Evolutionary conservation across 2,797 vertebrate genomes (phyloP), one percentile per base, ranked within the genome.

Genomic region (Macroramphosus scolopax): DNA sequence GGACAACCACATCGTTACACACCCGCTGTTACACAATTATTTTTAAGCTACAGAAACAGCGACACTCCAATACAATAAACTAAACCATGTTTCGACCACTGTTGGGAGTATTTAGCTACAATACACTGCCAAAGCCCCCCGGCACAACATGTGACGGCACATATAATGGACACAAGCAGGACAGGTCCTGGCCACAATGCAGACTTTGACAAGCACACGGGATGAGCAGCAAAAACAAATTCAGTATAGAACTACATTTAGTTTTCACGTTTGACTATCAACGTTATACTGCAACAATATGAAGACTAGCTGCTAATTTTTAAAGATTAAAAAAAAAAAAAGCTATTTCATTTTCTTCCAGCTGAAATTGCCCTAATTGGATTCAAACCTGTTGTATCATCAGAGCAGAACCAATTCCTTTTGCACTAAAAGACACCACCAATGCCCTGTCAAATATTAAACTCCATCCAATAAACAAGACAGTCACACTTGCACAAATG

Each of bases 1-100:
- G 85, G 86, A 91, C n/a, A 68, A 90, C 73, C 72, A 88, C 73
- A 87, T 39, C 10, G 74, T 91, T 91, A 90, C 82, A 84, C 51
- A 78, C 64, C 63, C 13, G 57, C 59, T 44, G 74, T 51, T 10
- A 38, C 7, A 52, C 46, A 36, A 25, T 77, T 60, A 22, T 42
- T 6, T 50, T 17, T 33, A 24, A 58, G 56, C 56, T 51, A 74
- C 35, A 76, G 3, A 3, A 22, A 22, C 20, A 22, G 6, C 20
- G 20, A 20, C 30, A 66, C 36, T 57, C 57, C 51, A 42, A 37
- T 15, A 47, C 53, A 9, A 39, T 29, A 35, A 18, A 17, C 49
- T 67, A 20, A 78, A 51, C 44, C 47, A n/a, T 41, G 35, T 50
- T 35, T 53, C 20, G n/a, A n/a, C n/a, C 12, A 33, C 63, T 50